Evolutionary conservation across 2,113 vertebrate species (phyloP), one percentile per base, ranked within the genome.

Genomic region (Phoenicopterus ruber): DNA sequence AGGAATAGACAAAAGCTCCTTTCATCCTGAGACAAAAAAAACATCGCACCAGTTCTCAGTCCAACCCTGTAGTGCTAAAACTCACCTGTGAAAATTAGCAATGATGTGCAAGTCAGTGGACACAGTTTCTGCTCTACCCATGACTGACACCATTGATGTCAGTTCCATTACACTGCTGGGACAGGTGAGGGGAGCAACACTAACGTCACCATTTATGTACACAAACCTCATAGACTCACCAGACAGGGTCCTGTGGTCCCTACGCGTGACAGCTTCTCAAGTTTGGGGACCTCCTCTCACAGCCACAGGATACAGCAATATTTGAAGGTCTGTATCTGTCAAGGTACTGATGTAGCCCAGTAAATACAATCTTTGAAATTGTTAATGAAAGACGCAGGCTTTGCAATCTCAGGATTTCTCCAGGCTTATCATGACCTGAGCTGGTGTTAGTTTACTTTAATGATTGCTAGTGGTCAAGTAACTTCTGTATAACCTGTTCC

Each of bases 201-300:
- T 44, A 49, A 71, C 1, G 2, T 17, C 17, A 36, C 17, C 17
- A 16, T 55, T 50, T 62, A 13, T 22, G 7, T 76, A 17, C 18
- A 62, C 2, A 38, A 52, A 29, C 29, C 16, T 26, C 29, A 7
- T 11, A 40, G 18, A 52, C 8, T 44, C 29, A 74, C 5, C 24
- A 34, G 52, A 20, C 29, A 58, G n/a, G 9, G 46, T 44, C 13
- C 22, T 32, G 17, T 44, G 10, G 31, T 28, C 18, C 11, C 19
- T 80, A 7, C 0, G 3, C 1, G 1, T 7, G 14, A 34, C 0
- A 1, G 5, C 14, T 77, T 80, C 44, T 89, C 16, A 1, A 22
- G 4, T 62, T 59, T 67, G 20, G 32, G 11, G 11, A 13, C 32
- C 8, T 66, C 11, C 13, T 62, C 4, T 42, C 2, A 0, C 38